Base-by-base conservation (phyloP, 1,140 invertebrate genomes). In the Planococcus citri region DNA sequence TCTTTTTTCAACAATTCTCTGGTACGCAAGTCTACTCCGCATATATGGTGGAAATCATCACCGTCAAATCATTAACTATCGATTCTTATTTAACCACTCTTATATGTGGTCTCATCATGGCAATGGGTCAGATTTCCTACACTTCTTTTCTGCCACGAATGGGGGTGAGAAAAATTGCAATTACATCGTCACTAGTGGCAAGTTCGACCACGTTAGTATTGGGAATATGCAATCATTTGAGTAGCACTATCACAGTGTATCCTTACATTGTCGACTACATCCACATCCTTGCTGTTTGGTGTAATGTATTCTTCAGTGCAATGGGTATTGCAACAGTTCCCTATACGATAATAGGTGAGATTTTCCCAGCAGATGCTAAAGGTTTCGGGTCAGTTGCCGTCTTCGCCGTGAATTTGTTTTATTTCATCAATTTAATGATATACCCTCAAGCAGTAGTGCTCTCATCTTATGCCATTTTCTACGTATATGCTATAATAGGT, bases 1-100 rank as follows among this genome's bases (percentile, higher is more conserved):
- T 92, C 78, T 83, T 87, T 72, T 86, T 90, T 75, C 88, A 91
- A 76, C 89, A 92, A 76, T 84, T 90, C 67, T 86, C 85, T 1
- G 90, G 90, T 0, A 83, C 87, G 22, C 90, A 71, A 22, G 84
- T 85, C 1, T 79, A 88, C 1, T 85, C 88, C 72, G 87, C 87
- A 73, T 88, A 88, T 74, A 83, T 86, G 1, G 83, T 86, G 1
- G 81, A 83, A 10, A 80, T 84, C 70, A 86, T 84, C 70, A n/a
- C 4, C 21, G 76, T 80, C 71, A 76, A 83, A 20, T 80, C 80
- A 2, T 80, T 79, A 1, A 76, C 80, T 4, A 73, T 75, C 6
- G 72, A 74, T 61, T 58, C 76, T 1, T 75, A 75, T n/a, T 69
- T 72, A 20, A 70, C 73, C 1, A 67, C 83, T 10, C 76, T 83